These are phyloP conservation scores for Netelia virgata DNA, from an alignment of 2,888 invertebrate genomes.

Conservation along the genomic window DNA sequence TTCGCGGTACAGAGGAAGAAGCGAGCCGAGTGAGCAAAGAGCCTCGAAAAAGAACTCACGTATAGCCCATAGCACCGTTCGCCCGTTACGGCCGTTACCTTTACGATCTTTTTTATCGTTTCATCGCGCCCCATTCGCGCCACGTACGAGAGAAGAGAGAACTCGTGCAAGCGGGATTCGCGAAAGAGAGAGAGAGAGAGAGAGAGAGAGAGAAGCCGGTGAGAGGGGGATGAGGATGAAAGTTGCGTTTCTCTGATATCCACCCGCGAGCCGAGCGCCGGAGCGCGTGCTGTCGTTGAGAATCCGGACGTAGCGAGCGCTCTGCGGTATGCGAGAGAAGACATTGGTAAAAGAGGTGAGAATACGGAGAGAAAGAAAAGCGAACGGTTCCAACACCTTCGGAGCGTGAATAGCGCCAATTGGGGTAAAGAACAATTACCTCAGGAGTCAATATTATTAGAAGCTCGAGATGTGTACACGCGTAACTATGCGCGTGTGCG, in stretches of 20 bases:
- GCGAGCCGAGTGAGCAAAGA: slow-evolving; percentile 25
- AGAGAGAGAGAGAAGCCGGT: slow-evolving; percentile 12
- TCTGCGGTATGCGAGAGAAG: slow-evolving; percentile 56
- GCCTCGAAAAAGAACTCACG: slow-evolving; percentile 66
- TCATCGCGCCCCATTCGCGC: slow-evolving; percentile 69
- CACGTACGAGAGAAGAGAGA: slow-evolving; percentile 64
- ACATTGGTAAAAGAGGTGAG: slow-evolving; percentile 25
- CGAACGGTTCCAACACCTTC: slow-evolving; percentile 18
- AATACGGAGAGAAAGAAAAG: not conserved
- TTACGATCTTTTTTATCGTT: slow-evolving; percentile 71
- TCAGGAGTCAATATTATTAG: not conserved
- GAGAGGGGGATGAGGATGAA: slow-evolving; percentile 30
- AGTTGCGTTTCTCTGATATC: slow-evolving; percentile 44
- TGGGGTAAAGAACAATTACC: slow-evolving; percentile 12
- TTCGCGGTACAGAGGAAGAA: slow-evolving; percentile 7
- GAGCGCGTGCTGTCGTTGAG: slow-evolving; percentile 23
- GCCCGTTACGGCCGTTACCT: slow-evolving; percentile 69
- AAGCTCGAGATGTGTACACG: not conserved
- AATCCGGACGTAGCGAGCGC: slow-evolving; percentile 61
- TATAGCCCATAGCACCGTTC: slow-evolving; percentile 56
- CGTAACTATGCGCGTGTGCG: not conserved
- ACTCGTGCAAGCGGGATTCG: slow-evolving; percentile 30
- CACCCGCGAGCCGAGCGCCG: slow-evolving; percentile 30
- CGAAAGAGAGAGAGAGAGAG: not conserved
- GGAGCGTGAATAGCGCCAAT: slow-evolving; percentile 4